Conservation (phyloP, 2,113 vertebrate genomes). For the Macrotus californicus region DNA sequence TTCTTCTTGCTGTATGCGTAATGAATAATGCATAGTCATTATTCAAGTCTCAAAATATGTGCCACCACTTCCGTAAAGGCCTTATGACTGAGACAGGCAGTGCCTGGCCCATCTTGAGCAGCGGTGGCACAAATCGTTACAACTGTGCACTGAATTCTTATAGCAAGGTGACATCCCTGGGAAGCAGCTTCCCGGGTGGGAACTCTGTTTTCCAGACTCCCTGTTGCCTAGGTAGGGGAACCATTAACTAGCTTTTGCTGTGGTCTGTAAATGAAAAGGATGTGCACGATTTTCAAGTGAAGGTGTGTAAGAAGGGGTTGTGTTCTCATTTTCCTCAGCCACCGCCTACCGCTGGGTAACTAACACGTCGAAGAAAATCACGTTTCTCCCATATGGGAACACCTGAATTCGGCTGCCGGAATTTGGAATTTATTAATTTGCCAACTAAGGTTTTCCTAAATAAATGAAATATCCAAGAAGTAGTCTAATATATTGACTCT, state of each 20-base stretch:
- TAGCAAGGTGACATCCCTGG: not conserved
- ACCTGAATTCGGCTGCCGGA: not conserved
- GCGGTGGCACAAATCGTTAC: not conserved
- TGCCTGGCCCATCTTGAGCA: not conserved
- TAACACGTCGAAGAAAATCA: not conserved
- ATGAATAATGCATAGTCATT: not conserved
- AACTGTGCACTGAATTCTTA: not conserved
- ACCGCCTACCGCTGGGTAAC: not conserved
- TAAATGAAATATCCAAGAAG: slow-evolving; percentile 24
- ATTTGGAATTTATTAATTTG: slow-evolving; percentile 21
- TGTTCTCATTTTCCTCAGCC: not conserved
- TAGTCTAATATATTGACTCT: not conserved
- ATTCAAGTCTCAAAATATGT: not conserved
- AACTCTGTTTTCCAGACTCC: not conserved
- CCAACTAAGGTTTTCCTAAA: not conserved
- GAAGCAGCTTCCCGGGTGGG: not conserved
- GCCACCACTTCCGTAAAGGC: not conserved
- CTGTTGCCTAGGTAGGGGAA: not conserved
- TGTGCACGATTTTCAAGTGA: not conserved
- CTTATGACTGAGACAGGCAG: too few species aligned
- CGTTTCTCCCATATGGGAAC: not conserved
- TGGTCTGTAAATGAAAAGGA: not conserved
- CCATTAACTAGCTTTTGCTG: not conserved
- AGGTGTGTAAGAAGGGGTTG: not conserved
- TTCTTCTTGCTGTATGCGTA: not conserved